phyloP scores from a whole-genome alignment of 2,888 invertebrate genomes.

The Tortrix viridana region DNA sequence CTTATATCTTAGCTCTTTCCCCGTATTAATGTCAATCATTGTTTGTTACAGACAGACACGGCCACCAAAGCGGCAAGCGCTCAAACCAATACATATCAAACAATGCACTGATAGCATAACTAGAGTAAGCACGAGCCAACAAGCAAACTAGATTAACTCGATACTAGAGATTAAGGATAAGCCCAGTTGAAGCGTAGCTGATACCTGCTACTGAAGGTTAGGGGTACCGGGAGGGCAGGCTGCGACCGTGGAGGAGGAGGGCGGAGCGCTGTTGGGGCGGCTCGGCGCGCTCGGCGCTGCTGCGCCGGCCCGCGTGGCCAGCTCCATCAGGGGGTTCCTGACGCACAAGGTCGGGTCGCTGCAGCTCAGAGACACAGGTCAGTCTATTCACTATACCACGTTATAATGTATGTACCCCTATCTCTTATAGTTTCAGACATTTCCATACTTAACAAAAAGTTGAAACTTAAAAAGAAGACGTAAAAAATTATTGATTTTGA shows the following conservation, averaged over 20 bases:
- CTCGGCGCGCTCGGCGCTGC: constrained; percentile 87
- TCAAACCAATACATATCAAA: constrained; percentile 77
- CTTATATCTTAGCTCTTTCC: no score
- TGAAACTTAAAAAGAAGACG: no score
- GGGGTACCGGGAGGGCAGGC: constrained; percentile 55
- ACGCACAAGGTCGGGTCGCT: constrained; percentile 87
- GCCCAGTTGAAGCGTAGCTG: background rate
- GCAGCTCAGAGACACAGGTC: constrained; percentile 89
- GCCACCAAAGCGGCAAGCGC: constrained; percentile 67
- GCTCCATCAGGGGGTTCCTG: constrained; percentile 89
- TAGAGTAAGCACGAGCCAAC: background rate
- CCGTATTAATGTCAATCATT: constrained; percentile 9
- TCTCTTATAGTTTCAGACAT: no score
- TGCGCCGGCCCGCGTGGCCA: constrained; percentile 88
- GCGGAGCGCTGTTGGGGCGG: constrained; percentile 86
- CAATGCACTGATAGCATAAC: constrained; percentile 66
- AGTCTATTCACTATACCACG: constrained; percentile 52
- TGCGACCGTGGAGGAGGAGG: constrained; percentile 79
- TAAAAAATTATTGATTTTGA: no score
- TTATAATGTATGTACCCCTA: no score
- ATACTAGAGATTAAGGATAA: no score
- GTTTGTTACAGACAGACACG: constrained; percentile 67
- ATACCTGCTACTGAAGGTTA: background rate
- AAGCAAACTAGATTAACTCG: background rate
- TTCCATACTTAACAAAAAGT: no score